Conservation (phyloP, 2,113 vertebrate genomes). For the Poeciliopsis occidentalis region DNA sequence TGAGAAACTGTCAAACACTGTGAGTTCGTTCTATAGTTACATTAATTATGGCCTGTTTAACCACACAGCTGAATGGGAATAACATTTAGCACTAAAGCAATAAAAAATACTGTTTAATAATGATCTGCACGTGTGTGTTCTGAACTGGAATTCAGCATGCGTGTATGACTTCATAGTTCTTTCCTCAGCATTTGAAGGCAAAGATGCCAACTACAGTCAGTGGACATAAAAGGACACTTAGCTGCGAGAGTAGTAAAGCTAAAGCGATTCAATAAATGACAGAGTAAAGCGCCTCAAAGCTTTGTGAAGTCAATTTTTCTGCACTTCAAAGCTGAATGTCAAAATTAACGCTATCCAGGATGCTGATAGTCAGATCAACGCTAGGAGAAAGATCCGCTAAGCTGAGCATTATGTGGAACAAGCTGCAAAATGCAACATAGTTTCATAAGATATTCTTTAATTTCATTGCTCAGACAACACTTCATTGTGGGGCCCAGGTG, state of each 20-base stretch:
- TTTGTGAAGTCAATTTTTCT: conserved; percentile 33
- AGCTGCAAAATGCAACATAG: neutral
- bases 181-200: conserved; percentile 28
- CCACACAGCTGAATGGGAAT: neutral
- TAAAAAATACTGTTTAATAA: neutral
- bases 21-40: too few relatives aligned
- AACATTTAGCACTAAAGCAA: neutral
- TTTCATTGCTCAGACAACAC: too few relatives aligned
- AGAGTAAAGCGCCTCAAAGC: conserved; percentile 20
- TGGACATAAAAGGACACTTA: conserved; percentile 36
- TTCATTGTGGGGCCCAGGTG: too few relatives aligned
- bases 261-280: conserved; percentile 37
- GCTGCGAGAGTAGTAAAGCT: conserved; percentile 22
- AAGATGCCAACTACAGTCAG: conserved; percentile 22
- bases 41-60: neutral
- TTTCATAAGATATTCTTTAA: too few relatives aligned
- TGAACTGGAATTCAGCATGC: neutral
- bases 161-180: conserved; percentile 6
- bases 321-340: conserved; percentile 45
- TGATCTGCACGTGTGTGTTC: neutral
- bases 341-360: conserved; percentile 16
- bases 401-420: conserved; percentile 9
- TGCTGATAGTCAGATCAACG: conserved; percentile 1
- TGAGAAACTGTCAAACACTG: too few relatives aligned
- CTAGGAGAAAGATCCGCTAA: neutral